A percentile compares a stretch with the other conserved stretches of the same genome.
phyloP scores from a whole-genome alignment of 1,140 invertebrate species.

The Cryptotermes secundus region DNA sequence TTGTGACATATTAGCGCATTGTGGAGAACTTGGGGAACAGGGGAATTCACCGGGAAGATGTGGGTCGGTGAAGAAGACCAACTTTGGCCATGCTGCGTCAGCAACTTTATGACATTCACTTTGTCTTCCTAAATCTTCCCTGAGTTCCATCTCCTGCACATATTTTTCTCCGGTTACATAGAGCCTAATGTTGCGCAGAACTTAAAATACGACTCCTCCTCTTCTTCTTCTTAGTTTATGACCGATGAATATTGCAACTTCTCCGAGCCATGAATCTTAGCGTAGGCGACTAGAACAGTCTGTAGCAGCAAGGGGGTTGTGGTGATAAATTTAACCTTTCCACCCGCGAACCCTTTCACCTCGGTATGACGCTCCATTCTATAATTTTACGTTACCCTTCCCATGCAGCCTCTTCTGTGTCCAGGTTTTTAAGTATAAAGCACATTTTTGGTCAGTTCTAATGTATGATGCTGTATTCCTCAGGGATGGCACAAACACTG shows the following conservation, averaged over 20 bases:
- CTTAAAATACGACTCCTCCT: neutral
- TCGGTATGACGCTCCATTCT: neutral
- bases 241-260: constrained; percentile 19
- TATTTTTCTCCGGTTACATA: neutral
- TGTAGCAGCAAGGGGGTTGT: neutral
- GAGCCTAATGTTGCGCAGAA: neutral
- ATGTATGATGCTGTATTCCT: neutral
- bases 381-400: constrained; percentile 13
- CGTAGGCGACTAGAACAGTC: neutral
- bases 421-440: neutral
- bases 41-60: too few relatives aligned
- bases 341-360: neutral
- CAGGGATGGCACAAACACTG: neutral
- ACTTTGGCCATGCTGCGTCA: neutral
- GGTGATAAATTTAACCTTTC: constrained; percentile 13
- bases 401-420: neutral
- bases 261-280: constrained; percentile 15
- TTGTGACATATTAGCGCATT: too few relatives aligned
- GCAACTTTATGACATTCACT: constrained; percentile 14
- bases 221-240: neutral
- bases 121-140: constrained; percentile 16
- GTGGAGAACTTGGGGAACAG: too few relatives aligned
- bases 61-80: neutral
- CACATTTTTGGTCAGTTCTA: neutral
- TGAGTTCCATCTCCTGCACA: neutral